phyloP scores from a whole-genome alignment of 2,888 invertebrate species.

The Drosophila incognita region DNA sequence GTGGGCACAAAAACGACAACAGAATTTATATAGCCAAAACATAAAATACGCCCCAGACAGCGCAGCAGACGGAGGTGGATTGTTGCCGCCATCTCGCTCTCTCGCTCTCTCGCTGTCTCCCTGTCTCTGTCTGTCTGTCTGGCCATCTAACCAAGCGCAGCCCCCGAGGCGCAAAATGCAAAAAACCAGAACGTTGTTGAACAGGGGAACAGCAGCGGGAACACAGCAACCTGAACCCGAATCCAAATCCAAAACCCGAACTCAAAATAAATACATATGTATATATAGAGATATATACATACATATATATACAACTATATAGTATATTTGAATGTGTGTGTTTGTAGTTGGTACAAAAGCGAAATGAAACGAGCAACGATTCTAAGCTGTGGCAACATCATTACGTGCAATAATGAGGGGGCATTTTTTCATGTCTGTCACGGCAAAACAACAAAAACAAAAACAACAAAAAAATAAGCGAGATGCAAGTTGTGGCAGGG shows the following conservation, averaged over 20 bases:
- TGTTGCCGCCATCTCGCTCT: conserved; percentile 3
- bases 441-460: conserved; percentile 10
- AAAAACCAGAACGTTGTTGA: conserved; percentile 70
- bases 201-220: conserved; percentile 71
- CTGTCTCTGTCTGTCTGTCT: conserved; percentile 10
- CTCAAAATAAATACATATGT: conserved; percentile 10
- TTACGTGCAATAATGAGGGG: conserved; percentile 70
- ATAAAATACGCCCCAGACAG: conserved; percentile 54
- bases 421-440: conserved; percentile 55
- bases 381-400: conserved; percentile 77
- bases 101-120: not conserved
- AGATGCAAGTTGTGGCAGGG: conserved; percentile 38
- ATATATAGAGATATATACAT: not conserved
- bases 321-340: not conserved
- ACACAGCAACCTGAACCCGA: conserved; percentile 54
- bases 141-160: conserved; percentile 51
- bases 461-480: not conserved
- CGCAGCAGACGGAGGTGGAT: conserved; percentile 23
- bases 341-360: conserved; percentile 38
- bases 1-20: conserved; percentile 45
- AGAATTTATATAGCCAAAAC: conserved; percentile 72
- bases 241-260: conserved; percentile 48
- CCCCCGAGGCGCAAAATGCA: conserved; percentile 64
- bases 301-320: not conserved
- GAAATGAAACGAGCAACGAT: conserved; percentile 57